These are phyloP conservation scores for Progne subis DNA, from an alignment of 2,113 vertebrate genomes.

Conservation along the genomic window DNA sequence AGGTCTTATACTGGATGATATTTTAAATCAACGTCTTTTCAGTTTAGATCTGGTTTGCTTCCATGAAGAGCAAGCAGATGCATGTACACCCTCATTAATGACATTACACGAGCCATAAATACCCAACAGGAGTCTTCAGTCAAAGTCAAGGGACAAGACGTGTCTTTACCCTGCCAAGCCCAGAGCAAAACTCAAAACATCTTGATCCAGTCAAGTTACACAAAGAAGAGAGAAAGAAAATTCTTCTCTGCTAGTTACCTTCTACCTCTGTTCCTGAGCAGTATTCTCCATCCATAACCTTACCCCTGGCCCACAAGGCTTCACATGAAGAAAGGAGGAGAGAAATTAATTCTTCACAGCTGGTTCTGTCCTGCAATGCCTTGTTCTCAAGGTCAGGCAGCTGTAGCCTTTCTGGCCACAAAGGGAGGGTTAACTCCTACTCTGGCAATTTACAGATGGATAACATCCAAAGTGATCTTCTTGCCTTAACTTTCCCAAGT, in stretches of 20 bases:
- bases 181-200: constrained; percentile 2
- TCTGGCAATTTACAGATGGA: constrained; percentile 42
- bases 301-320: not conserved
- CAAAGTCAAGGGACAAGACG: not conserved
- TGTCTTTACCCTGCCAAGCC: not conserved
- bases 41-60: not conserved
- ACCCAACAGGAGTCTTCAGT: not conserved
- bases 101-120: not conserved
- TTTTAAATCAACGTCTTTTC: not conserved
- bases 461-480: constrained; percentile 15
- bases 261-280: not conserved
- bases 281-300: not conserved
- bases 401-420: constrained; percentile 30
- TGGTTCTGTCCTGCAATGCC: constrained; percentile 51
- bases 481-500: constrained; percentile 13
- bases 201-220: not conserved
- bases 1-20: not conserved
- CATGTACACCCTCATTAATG: not conserved
- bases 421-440: constrained; percentile 46
- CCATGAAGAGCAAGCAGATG: not conserved
- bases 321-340: not conserved
- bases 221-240: not conserved
- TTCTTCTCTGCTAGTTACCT: not conserved
- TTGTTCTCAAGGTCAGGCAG: constrained; percentile 43
- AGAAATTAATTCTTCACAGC: constrained; percentile 35